Evolutionary conservation across 2,113 vertebrate genomes (phyloP).

Genomic region (Vidua macroura): DNA sequence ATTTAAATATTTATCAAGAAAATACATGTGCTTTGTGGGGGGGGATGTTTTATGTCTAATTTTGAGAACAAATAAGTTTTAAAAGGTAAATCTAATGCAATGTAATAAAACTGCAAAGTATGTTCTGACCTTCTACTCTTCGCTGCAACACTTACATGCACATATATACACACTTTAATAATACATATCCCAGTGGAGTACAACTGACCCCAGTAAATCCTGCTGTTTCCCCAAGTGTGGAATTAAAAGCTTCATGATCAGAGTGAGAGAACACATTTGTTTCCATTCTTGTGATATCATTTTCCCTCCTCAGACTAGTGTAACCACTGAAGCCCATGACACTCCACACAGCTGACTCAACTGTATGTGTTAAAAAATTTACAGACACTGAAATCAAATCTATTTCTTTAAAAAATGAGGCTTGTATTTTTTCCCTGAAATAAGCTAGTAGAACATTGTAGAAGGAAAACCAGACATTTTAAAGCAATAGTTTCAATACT

Average conservation of each 20-base stretch:
- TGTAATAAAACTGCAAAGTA: conserved; percentile 53
- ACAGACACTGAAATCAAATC: background rate
- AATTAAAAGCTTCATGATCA: conserved; percentile 61
- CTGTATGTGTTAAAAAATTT: background rate
- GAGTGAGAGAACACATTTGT: conserved; percentile 50
- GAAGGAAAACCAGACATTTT: background rate
- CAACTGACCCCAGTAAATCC: conserved; percentile 59
- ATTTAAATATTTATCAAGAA: conserved; percentile 63
- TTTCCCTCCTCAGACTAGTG: conserved; percentile 16
- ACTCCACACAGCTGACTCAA: conserved; percentile 16
- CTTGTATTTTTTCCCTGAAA: background rate
- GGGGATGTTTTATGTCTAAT: conserved; percentile 21
- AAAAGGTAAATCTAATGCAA: conserved; percentile 60
- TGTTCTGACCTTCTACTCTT: conserved; percentile 48
- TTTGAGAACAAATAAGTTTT: conserved; percentile 61
- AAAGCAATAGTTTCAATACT: background rate
- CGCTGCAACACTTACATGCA: background rate
- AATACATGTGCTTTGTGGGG: background rate
- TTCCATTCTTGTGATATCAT: conserved; percentile 60
- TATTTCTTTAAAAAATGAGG: background rate
- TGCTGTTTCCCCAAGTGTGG: conserved; percentile 55
- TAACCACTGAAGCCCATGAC: background rate
- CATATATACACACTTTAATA: conserved; percentile 62
- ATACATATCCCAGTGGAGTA: conserved; percentile 58
- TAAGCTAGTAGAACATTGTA: background rate